Evolutionary conservation across 2,797 vertebrate species (phyloP).

Genomic region (Manis javanica): DNA sequence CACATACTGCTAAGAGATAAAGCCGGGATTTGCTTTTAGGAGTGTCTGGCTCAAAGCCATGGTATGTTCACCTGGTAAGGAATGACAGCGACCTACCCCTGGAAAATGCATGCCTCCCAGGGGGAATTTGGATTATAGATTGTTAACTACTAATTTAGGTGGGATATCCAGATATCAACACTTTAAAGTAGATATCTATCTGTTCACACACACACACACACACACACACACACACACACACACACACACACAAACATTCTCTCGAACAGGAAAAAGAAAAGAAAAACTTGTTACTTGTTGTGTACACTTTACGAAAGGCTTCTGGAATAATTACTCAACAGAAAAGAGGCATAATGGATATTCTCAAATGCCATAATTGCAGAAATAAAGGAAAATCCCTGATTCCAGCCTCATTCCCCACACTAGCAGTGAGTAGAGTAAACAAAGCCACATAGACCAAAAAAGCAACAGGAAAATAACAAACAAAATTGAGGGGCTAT

Average conservation of each 20-base stretch:
- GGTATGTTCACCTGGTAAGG: background rate
- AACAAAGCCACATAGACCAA: slow-evolving; percentile 68
- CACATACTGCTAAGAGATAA: background rate
- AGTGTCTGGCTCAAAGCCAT: background rate
- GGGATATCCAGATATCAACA: background rate
- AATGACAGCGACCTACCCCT: background rate
- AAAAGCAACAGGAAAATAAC: slow-evolving; percentile 74
- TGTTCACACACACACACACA: background rate
- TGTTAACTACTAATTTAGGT: background rate
- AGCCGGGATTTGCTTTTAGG: slow-evolving; percentile 32
- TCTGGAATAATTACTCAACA: slow-evolving; percentile 64
- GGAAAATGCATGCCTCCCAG: background rate
- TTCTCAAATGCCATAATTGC: slow-evolving; percentile 64
- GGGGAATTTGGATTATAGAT: background rate
- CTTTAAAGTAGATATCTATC: background rate
- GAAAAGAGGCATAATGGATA: slow-evolving; percentile 57
- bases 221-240: background rate
- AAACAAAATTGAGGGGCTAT: slow-evolving; percentile 62
- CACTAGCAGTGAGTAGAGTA: slow-evolving; percentile 48
- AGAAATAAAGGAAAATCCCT: slow-evolving; percentile 63
- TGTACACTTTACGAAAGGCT: slow-evolving; percentile 42
- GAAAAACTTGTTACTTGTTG: slow-evolving; percentile 56
- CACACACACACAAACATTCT: background rate
- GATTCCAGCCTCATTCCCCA: slow-evolving; percentile 54
- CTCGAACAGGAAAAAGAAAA: background rate